phyloP scores from a whole-genome alignment of 1,140 invertebrate genomes.

The Hypsibius dujardini region DNA sequence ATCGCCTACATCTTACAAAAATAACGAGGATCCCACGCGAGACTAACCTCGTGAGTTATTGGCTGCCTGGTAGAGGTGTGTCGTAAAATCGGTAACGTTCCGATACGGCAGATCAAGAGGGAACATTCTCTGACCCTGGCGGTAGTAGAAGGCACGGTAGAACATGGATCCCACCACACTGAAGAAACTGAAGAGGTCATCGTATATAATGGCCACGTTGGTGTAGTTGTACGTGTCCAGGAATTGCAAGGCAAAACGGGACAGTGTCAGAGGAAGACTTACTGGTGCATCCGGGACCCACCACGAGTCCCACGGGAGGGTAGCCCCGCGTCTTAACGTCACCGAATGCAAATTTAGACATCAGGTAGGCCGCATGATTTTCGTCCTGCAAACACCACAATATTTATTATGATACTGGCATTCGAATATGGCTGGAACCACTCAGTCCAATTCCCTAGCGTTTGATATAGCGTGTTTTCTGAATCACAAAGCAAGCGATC shows the following conservation, averaged over 20 bases:
- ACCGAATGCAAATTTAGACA: background rate
- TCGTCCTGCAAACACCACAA: too few species aligned
- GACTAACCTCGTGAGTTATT: constrained; percentile 4
- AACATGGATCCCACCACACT: background rate
- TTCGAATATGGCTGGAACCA: too few species aligned
- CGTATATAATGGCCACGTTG: constrained; percentile 1
- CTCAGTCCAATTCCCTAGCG: too few species aligned
- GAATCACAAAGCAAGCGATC: too few species aligned
- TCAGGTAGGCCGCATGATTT: background rate
- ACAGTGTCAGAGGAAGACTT: constrained; percentile 8
- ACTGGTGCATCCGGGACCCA: constrained; percentile 10
- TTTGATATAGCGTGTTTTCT: too few species aligned
- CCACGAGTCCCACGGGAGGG: constrained; percentile 7
- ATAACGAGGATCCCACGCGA: too few species aligned
- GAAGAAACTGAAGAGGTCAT: background rate
- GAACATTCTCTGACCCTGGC: background rate
- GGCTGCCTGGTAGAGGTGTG: background rate
- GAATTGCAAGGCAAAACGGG: background rate
- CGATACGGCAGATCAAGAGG: background rate
- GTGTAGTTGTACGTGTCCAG: background rate
- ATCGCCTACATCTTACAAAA: too few species aligned
- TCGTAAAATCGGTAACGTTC: background rate
- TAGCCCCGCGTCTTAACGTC: background rate
- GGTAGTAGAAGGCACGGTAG: constrained; percentile 8
- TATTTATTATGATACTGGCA: too few species aligned